A percentile compares a stretch with the other conserved stretches of the same genome.
These are phyloP conservation scores for Drosophila borealis DNA, from an alignment of 2,888 invertebrate genomes.

Conservation along the genomic window DNA sequence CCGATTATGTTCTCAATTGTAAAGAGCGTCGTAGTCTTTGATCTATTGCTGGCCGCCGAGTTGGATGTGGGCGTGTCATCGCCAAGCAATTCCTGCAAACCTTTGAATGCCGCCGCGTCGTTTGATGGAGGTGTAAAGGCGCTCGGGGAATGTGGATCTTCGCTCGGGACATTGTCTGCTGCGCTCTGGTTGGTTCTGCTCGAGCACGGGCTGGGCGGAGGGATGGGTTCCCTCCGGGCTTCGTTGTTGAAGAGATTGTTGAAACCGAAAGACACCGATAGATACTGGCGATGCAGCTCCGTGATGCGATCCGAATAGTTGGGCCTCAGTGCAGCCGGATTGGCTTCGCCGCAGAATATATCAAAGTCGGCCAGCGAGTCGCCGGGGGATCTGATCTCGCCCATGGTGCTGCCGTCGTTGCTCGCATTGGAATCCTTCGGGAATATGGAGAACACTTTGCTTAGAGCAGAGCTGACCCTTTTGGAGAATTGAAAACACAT, in stretches of 20 bases:
- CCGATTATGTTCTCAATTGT: conserved; percentile 84
- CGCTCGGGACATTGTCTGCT: conserved; percentile 50
- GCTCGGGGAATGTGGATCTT: conserved; percentile 77
- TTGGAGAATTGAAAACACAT: background rate
- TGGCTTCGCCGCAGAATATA: conserved; percentile 59
- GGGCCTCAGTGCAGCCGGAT: conserved; percentile 56
- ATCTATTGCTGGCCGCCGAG: conserved; percentile 35
- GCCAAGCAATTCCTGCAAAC: conserved; percentile 43
- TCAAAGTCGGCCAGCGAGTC: conserved; percentile 65
- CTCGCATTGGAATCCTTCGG: conserved; percentile 55
- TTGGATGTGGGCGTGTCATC: conserved; percentile 30
- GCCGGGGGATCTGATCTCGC: conserved; percentile 49
- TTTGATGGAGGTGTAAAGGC: conserved; percentile 68
- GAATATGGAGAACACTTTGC: background rate
- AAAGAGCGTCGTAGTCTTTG: conserved; percentile 75
- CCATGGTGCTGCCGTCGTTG: conserved; percentile 55
- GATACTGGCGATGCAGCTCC: conserved; percentile 84
- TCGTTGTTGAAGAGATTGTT: conserved; percentile 81
- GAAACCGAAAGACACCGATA: conserved; percentile 83
- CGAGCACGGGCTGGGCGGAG: conserved; percentile 46
- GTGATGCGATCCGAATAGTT: conserved; percentile 84
- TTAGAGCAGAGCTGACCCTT: background rate
- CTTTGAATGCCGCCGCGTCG: conserved; percentile 50
- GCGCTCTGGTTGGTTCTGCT: conserved; percentile 44
- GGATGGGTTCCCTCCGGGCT: background rate